Base-by-base conservation (phyloP, 2,888 invertebrate species). In the Ophion ellenae region DNA sequence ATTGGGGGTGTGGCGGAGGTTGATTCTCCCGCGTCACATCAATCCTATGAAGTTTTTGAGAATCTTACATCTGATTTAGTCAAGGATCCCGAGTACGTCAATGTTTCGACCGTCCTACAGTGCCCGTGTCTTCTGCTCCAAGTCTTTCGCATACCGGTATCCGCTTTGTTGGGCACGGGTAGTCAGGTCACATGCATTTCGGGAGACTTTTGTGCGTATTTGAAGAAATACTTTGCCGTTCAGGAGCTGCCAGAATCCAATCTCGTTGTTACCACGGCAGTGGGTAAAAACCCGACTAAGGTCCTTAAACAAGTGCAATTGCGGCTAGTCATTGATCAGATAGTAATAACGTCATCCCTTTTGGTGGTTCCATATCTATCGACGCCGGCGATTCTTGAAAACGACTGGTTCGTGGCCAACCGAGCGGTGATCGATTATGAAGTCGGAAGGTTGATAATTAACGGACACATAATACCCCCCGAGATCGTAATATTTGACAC, bases 221-320 rank as follows among this genome's bases (percentile, higher is more conserved):
- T 87, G 11, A 4, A 10, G 0, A 59, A n/a, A 69, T 17, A 80
- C 66, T 59, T 36, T 1, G 5, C 20, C 17, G 7, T 66, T 0
- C 17, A 10, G 1, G 66, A 53, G 20, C 24, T 76, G 0, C 84
- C 84, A 4, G 87, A 87, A 0, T 67, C 87, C 2, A 86, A 86
- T 28, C 28, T 87, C 2, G 75, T 81, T 5, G 61, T 88, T 2
- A 47, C 70, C 1, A 53, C 87, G 0, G 88, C 87, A 3, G 74
- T 87, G 24, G 85, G 86, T 1, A 78, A 84, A 76, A 87, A 78
- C 57, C 76, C 69, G 6, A 83, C 81, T 1, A 24, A 9, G 2
- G 53, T 76, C 1, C 4, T 36, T 3, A 66, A 66, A n/a, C 76
- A 76, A 57, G 10, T 47, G 7, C 53, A 2, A n/a, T 10, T 76